Base-by-base conservation (phyloP, 2,113 vertebrate species). In the Phrynosoma platyrhinos region DNA sequence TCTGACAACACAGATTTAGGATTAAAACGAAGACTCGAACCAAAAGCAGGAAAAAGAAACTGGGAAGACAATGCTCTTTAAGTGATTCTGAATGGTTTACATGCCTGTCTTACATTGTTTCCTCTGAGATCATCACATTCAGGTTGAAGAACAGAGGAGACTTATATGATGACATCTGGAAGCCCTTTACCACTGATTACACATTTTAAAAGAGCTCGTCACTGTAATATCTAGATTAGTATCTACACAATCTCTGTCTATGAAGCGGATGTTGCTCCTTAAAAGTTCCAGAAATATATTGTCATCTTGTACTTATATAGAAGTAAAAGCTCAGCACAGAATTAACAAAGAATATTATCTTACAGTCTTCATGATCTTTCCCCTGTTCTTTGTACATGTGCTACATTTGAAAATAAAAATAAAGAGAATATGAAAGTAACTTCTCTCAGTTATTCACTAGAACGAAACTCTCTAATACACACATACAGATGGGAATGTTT, bases 71-170 rank as follows among this genome's bases (percentile, higher is more conserved):
- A 58, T 36, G 64, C 58, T 72, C 21, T 93, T 77, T 82, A 87
- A 80, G 20, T 52, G 58, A 93, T 93, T 74, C 27, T 83, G 89
- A 92, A 89, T 85, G 53, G 32, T 89, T 91, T 92, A 89, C 71
- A 85, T 0, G 2, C 18, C 77, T 87, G 52, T 90, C 47, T 92
- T 78, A 81, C 14, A 32, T 86, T 58, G 85, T 74, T 91, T 52
- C 42, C 88, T 90, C 74, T 86, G 75, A 82, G 79, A 82, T 18
- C 69, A 89, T 83, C 18, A 20, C 47, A 72, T 88, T 80, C 76
- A 92, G 52, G 87, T 27, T 79, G 86, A 90, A 90, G 53, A 93
- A 82, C 27, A 92, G 74, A 87, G 9, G 72, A 30, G 32, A 87
- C 36, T 62, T 80, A 82, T 69, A 81, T 91, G 86, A 84, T 89